Evolutionary conservation across 1,140 invertebrate genomes (phyloP).

Genomic region (Drosophila neocordata): DNA sequence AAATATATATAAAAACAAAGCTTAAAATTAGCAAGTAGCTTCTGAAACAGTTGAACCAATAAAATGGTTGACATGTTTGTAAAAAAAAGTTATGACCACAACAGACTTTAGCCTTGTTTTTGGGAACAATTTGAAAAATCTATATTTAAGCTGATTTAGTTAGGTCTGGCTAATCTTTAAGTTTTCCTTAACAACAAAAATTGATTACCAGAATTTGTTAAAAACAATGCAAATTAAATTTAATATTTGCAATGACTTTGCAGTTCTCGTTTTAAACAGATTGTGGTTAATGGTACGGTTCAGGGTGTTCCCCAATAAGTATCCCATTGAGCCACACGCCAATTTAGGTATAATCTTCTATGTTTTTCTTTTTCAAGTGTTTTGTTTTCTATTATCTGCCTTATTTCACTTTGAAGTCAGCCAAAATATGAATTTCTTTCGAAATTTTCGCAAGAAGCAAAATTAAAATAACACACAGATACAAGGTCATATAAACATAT

Average conservation of each 20-base stretch:
- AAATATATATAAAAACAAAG: neutral
- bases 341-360: neutral
- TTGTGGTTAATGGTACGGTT: neutral
- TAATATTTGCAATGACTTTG: neutral
- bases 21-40: neutral
- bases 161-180: too few relatives aligned
- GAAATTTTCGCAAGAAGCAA: neutral
- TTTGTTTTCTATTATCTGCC: neutral
- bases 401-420: neutral
- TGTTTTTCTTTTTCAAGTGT: neutral
- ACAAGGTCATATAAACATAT: conserved; percentile 3
- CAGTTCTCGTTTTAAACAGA: neutral
- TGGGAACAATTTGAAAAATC: neutral
- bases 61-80: too few relatives aligned
- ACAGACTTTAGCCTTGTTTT: neutral
- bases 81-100: too few relatives aligned
- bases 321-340: neutral
- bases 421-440: conserved; percentile 3
- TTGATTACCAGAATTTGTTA: neutral
- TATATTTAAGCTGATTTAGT: too few relatives aligned
- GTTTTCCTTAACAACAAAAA: too few relatives aligned
- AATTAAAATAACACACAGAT: neutral
- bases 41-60: neutral
- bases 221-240: neutral
- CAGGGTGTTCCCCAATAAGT: neutral